Percentiles rank a stretch among this genome's conserved stretches.
phyloP scores from a whole-genome alignment of 1,140 invertebrate genomes.

The Apis laboriosa region DNA sequence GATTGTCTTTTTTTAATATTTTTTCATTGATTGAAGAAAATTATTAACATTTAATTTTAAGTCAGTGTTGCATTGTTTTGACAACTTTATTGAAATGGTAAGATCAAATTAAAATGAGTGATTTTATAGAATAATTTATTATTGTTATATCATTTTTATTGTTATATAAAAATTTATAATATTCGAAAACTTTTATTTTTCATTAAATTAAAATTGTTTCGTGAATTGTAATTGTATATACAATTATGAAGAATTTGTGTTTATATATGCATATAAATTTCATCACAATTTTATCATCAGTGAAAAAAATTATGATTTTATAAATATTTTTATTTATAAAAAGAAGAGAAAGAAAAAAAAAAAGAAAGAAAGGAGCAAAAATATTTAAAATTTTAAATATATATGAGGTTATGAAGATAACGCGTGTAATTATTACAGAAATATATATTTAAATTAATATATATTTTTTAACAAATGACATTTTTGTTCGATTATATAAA shows the following conservation, averaged over 20 bases:
- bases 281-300: slow-evolving; percentile 1
- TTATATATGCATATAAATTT: slow-evolving; percentile 7
- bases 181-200: background rate
- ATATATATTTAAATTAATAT: background rate
- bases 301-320: background rate
- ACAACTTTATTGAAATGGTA: slow-evolving; percentile 38
- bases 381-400: background rate
- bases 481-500: background rate
- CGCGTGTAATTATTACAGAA: background rate
- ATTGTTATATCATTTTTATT: background rate
- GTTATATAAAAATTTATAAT: background rate
- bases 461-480: background rate
- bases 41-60: background rate
- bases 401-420: background rate
- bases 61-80: slow-evolving; percentile 12
- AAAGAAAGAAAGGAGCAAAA: background rate
- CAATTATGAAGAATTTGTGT: background rate
- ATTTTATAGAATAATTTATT: background rate
- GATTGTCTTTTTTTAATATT: background rate
- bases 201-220: background rate
- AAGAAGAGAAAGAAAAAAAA: no score
- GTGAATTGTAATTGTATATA: background rate
- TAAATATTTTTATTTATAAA: background rate
- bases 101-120: slow-evolving; percentile 11
- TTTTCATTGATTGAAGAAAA: background rate